phyloP scores from a whole-genome alignment of 2,888 invertebrate genomes.

The Caenorhabditis angaria region DNA sequence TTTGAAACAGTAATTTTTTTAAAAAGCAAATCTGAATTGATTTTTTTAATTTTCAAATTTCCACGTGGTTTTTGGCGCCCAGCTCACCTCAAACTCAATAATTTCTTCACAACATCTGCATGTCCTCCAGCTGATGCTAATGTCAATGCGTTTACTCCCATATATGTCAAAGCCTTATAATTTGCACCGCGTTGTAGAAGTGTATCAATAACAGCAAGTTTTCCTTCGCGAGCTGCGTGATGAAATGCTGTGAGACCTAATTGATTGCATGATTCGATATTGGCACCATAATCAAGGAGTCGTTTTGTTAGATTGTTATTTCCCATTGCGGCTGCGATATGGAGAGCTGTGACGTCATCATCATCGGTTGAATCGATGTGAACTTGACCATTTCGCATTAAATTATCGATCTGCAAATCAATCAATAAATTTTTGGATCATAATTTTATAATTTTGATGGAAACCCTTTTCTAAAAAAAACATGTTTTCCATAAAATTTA shows the following conservation, averaged over 20 bases:
- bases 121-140: constrained; percentile 58
- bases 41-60: no score
- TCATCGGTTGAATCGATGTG: constrained; percentile 63
- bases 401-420: constrained; percentile 25
- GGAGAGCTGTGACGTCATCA: constrained; percentile 65
- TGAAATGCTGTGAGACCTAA: constrained; percentile 66
- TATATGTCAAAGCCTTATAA: constrained; percentile 44
- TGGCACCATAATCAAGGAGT: constrained; percentile 60
- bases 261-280: constrained; percentile 58
- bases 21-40: no score
- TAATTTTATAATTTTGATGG: not conserved
- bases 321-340: constrained; percentile 66
- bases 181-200: constrained; percentile 63
- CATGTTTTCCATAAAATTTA: no score
- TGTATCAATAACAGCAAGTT: constrained; percentile 60
- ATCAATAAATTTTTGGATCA: not conserved
- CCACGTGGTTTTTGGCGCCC: no score
- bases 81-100: no score
- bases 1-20: no score
- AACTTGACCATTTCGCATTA: constrained; percentile 32
- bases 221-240: constrained; percentile 67
- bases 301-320: constrained; percentile 52
- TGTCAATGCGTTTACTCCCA: constrained; percentile 55
- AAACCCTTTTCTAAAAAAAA: no score
- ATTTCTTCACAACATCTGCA: constrained; percentile 52